A percentile compares a stretch with the other conserved stretches of the same genome.
These are phyloP conservation scores for Taxidea taxus DNA, from an alignment of 2,113 vertebrate genomes.

Conservation along the genomic window DNA sequence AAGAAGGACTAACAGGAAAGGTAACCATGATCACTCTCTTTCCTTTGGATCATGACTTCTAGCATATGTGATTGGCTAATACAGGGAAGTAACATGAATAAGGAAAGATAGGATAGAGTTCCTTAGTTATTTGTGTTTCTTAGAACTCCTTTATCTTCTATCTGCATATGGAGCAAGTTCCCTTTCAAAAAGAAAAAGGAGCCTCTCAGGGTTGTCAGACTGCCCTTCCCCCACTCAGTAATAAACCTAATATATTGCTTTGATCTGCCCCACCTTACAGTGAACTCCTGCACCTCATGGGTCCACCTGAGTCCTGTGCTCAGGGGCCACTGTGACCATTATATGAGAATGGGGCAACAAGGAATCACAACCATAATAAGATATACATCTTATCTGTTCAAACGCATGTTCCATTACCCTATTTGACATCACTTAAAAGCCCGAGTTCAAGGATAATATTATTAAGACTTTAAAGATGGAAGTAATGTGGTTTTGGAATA, in stretches of 20 bases:
- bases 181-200: not conserved
- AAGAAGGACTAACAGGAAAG: not conserved
- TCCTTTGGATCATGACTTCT: not conserved
- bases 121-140: not conserved
- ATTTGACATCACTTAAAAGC: not conserved
- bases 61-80: not conserved
- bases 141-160: not conserved
- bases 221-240: not conserved
- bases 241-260: not conserved
- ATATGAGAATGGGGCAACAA: not conserved
- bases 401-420: not conserved
- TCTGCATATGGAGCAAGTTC: not conserved
- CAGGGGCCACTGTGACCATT: not conserved
- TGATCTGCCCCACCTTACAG: not conserved
- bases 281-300: not conserved
- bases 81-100: not conserved
- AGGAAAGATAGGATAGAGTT: not conserved
- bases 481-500: not conserved
- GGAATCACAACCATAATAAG: not conserved
- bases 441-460: not conserved
- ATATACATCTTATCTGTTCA: not conserved
- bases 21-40: not conserved
- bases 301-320: not conserved
- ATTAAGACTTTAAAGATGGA: not conserved
- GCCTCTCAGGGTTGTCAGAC: not conserved